Evolutionary conservation across 2,797 vertebrate species (phyloP).

Genomic region (Artibeus lituratus): DNA sequence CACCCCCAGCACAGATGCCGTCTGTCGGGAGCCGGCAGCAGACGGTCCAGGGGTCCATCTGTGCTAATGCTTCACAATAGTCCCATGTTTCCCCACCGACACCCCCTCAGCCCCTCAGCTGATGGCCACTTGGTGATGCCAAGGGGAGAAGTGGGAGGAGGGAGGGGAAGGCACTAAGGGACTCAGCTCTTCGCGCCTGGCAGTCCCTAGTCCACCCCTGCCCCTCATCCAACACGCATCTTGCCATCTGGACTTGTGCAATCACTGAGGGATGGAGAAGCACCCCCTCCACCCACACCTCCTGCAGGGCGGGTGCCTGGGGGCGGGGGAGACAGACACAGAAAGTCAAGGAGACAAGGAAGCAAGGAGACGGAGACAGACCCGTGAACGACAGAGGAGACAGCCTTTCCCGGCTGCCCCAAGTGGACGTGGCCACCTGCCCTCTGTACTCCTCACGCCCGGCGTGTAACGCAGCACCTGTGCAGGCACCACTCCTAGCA

Average conservation of each 20-base stretch:
- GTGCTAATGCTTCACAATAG: constrained; percentile 62
- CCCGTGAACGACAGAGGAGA: background rate
- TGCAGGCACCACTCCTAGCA: background rate
- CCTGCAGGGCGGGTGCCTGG: background rate
- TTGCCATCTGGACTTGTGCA: constrained; percentile 59
- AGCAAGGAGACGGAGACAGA: background rate
- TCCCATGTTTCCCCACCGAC: constrained; percentile 55
- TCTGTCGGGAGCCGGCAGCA: constrained; percentile 61
- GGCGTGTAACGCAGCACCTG: background rate
- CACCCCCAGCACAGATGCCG: constrained; percentile 42
- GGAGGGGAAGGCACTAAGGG: background rate
- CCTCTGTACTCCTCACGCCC: background rate
- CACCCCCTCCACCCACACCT: background rate
- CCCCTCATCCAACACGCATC: background rate
- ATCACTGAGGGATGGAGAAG: background rate
- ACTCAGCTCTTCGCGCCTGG: background rate
- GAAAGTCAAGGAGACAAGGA: background rate
- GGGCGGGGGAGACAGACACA: background rate
- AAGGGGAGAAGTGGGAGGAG: background rate
- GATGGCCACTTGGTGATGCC: constrained; percentile 59
- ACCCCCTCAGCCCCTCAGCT: constrained; percentile 40
- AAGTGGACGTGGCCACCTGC: background rate
- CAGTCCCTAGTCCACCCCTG: background rate
- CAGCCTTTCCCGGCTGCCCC: background rate
- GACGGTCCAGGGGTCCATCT: constrained; percentile 67